phyloP scores from a whole-genome alignment of 2,888 invertebrate genomes.

The Sclerodermus sp. region DNA sequence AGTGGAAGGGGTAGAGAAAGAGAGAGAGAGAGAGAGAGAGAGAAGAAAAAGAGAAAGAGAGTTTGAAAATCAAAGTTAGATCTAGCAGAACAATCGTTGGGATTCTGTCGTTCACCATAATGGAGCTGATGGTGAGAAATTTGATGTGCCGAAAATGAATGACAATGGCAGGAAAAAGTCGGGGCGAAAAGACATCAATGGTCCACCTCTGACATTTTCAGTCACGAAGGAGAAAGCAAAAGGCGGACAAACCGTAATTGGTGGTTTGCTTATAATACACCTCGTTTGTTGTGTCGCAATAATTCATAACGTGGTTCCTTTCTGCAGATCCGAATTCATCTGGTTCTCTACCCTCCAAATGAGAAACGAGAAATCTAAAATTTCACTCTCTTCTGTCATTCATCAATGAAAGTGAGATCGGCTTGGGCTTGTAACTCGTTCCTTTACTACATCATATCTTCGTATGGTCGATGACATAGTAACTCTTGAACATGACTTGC shows the following conservation, averaged over 20 bases:
- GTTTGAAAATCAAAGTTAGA: neutral
- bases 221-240: slow-evolving; percentile 51
- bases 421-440: no score
- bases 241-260: slow-evolving; percentile 47
- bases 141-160: slow-evolving; percentile 2
- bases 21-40: neutral
- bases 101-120: neutral
- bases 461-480: no score
- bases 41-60: neutral
- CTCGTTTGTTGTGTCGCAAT: slow-evolving; percentile 23
- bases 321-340: slow-evolving; percentile 5
- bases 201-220: slow-evolving; percentile 54
- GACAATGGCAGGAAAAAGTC: neutral
- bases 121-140: slow-evolving; percentile 15
- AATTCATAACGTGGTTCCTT: neutral
- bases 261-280: slow-evolving; percentile 26
- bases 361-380: neutral
- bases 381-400: no score
- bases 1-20: slow-evolving; percentile 1
- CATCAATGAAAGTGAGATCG: no score
- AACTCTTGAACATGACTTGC: no score
- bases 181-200: slow-evolving; percentile 34
- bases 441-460: no score
- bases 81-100: no score
- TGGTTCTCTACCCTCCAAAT: neutral